These are phyloP conservation scores for Dromococcyx pavoninus DNA, from an alignment of 2,797 vertebrate genomes.

Conservation along the genomic window DNA sequence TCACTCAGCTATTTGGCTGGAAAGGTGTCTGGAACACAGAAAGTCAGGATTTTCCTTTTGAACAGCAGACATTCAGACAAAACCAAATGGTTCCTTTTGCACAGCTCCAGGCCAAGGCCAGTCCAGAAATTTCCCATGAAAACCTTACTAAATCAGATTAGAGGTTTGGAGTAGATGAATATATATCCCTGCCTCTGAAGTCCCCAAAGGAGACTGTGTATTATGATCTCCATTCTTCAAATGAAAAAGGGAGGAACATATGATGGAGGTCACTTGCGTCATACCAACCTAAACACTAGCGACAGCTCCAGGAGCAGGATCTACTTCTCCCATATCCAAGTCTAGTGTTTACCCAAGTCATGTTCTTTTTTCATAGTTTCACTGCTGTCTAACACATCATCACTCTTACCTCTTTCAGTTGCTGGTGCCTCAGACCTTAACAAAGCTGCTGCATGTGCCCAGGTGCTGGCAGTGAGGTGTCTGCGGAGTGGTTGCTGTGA, in stretches of 20 bases:
- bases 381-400: neutral
- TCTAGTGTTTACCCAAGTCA: neutral
- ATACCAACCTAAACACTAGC: neutral
- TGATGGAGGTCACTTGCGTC: neutral
- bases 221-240: neutral
- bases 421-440: neutral
- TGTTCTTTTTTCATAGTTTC: too few relatives aligned
- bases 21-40: neutral
- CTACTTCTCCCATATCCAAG: neutral
- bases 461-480: neutral
- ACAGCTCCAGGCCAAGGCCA: neutral
- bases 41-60: neutral
- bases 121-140: neutral
- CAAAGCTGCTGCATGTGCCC: accelerated
- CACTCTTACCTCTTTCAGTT: neutral
- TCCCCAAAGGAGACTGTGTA: neutral
- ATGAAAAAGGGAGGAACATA: neutral
- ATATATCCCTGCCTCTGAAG: neutral
- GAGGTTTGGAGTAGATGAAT: neutral
- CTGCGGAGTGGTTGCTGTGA: accelerated
- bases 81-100: neutral
- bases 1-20: neutral
- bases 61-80: neutral
- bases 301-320: neutral
- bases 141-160: neutral